Conservation (phyloP, 2,797 vertebrate species). For the Sardinella longiceps region DNA sequence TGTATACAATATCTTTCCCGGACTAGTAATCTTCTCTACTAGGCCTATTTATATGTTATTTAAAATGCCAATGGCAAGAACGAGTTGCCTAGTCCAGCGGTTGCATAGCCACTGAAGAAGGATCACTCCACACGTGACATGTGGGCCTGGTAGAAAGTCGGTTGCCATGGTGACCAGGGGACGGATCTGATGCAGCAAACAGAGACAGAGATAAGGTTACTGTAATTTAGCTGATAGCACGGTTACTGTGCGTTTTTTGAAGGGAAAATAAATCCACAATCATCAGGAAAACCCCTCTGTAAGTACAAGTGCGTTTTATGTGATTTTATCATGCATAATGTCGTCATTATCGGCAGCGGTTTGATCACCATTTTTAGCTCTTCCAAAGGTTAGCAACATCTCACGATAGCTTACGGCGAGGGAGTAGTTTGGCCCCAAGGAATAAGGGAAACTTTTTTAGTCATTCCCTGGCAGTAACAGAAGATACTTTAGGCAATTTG, state of each 20-base stretch:
- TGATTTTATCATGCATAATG: background rate
- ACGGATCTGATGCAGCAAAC: slow-evolving; percentile 14
- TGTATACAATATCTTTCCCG: no score
- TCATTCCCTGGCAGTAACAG: background rate
- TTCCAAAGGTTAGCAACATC: background rate
- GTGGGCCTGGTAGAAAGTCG: background rate
- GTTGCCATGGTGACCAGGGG: slow-evolving; percentile 8
- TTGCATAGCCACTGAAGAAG: no score
- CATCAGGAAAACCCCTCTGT: background rate
- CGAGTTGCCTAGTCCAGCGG: no score
- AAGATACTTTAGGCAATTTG: no score
- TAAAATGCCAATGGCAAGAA: no score
- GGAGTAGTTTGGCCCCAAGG: background rate
- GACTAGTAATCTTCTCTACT: no score
- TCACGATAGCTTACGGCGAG: background rate
- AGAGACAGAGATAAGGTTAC: background rate
- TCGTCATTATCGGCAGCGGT: background rate
- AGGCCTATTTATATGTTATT: no score
- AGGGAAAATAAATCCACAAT: background rate
- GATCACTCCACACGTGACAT: background rate
- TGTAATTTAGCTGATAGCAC: background rate
- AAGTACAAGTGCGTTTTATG: background rate
- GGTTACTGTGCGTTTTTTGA: background rate
- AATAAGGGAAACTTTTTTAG: background rate
- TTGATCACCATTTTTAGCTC: background rate